Base-by-base conservation (phyloP, 2,797 vertebrate genomes). In the Thalassophryne amazonica region DNA sequence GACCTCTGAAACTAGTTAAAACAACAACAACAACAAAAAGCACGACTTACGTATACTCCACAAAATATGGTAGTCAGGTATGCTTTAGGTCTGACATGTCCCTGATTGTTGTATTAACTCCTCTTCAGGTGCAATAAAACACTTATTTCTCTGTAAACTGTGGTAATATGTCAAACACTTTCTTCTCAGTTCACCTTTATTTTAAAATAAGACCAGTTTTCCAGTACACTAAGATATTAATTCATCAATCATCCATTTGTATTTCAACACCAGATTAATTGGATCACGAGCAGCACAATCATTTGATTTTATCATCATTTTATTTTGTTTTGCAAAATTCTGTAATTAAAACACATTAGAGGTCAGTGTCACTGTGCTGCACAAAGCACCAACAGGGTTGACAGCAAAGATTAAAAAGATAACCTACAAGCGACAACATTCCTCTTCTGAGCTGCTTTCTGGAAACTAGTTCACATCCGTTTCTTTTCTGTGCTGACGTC, bases 401-500 rank as follows among this genome's bases (percentile, higher is more conserved):
- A n/a, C n/a, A n/a, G n/a, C n/a, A n/a, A n/a, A n/a, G n/a, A n/a
- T 13, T 38, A 6, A 31, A 38, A 52, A 19, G 18, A 31, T 20
- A 35, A 54, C 42, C 23, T 19, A 36, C 10, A 11, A 37, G 18
- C 25, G 42, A 22, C 19, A 50, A 49, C 16, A 30, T 38, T 24
- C 54, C n/a, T 22, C 25, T n/a, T 21, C 27, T 52, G 33, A 38
- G 42, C 60, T 58, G 27, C 36, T 34, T 10, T 43, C 57, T 51
- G 18, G 29, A 66, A 67, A 56, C 17, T 8, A 13, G 47, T 51
- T 70, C 61, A 73, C 17, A 54, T 57, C 21, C 10, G 38, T 47
- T 63, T 29, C 63, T 60, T 62, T 28, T 50, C 41, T 50, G 23
- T 4, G 2, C 31, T 59, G 12, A 16, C 3, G 7, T 53, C 31